Evolutionary conservation across 2,113 vertebrate species (phyloP), one percentile per base, ranked within the genome.

Genomic region (Solea senegalensis): DNA sequence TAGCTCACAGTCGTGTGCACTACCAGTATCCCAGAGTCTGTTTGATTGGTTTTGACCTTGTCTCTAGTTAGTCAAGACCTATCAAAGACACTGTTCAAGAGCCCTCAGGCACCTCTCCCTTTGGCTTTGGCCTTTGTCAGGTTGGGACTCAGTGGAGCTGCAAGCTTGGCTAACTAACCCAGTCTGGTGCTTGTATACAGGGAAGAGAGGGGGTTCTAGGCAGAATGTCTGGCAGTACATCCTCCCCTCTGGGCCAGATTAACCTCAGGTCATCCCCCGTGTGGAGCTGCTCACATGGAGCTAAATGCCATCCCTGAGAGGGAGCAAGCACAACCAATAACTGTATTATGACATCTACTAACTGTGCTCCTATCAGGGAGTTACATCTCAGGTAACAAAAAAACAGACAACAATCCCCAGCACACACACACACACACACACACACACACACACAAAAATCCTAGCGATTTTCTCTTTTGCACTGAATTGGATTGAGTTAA

Each of bases 161-260:
- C 69, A 75, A 72, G 69, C 69, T 70, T 60, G 72, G 81, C 81
- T 89, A 75, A 80, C 81, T 82, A 72, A 86, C 69, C 90, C 72
- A 85, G 86, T 77, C 79, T 80, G 55, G 73, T 82, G 70, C 74
- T 82, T 79, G 78, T 85, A 64, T 66, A 76, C 69, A 53, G 67
- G 43, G 40, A 80, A 51, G 74, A 48, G 54, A 73, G 55, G 59
- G 70, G 69, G 62, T 77, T 44, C 53, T 56, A 7, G 60, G 76
- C 81, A 75, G 27, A 77, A 66, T 80, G 62, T 83, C 78, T 88
- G 84, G 82, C 86, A 83, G 83, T 46, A 67, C 72, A 83, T 83
- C 72, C 76, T 87, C 85, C 90, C 88, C 90, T 89, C 89, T 87
- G 89, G 91, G 90, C 79, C 87, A 89, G 89, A 92, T 93, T 93